Percentiles rank a stretch among this genome's conserved stretches.
Conservation (phyloP, 2,888 invertebrate species). For the Ectemnius continuus region DNA sequence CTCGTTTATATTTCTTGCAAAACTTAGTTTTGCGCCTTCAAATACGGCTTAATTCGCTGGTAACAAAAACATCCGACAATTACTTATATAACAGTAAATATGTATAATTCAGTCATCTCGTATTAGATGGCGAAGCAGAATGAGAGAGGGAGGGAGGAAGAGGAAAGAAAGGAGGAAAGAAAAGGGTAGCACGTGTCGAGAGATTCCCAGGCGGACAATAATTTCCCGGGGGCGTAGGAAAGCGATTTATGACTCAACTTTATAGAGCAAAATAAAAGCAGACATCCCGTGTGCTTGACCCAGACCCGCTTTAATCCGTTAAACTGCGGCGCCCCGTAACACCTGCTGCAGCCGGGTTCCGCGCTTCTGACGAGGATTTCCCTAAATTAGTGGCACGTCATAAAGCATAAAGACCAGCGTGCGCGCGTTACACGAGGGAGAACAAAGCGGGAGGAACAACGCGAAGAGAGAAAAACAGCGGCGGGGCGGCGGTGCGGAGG, state of each 20-base stretch:
- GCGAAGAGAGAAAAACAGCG: background rate
- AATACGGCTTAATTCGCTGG: no score
- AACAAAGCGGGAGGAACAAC: background rate
- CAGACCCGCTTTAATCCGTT: conserved; percentile 55
- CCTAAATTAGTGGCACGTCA: conserved; percentile 32
- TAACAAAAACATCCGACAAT: no score
- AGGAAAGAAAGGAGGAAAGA: background rate
- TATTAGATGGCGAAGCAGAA: no score
- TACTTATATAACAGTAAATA: no score
- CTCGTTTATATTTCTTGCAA: no score
- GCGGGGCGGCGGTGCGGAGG: no score
- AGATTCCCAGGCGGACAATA: conserved; percentile 17
- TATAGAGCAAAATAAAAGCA: conserved; percentile 37
- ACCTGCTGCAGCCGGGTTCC: conserved; percentile 32
- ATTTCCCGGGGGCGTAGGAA: conserved; percentile 24
- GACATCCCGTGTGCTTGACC: conserved; percentile 30
- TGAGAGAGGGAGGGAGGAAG: background rate
- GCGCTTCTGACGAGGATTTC: conserved; percentile 29
- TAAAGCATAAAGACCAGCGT: conserved; percentile 22
- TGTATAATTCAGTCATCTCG: no score
- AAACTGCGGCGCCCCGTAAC: conserved; percentile 36
- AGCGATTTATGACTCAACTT: conserved; percentile 44
- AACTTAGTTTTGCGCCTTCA: no score
- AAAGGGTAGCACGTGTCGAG: background rate
- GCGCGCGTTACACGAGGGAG: conserved; percentile 7